A percentile compares a stretch with the other conserved stretches of the same genome.
Conservation (phyloP, 2,797 vertebrate species). For the Pangasius krempfi region DNA sequence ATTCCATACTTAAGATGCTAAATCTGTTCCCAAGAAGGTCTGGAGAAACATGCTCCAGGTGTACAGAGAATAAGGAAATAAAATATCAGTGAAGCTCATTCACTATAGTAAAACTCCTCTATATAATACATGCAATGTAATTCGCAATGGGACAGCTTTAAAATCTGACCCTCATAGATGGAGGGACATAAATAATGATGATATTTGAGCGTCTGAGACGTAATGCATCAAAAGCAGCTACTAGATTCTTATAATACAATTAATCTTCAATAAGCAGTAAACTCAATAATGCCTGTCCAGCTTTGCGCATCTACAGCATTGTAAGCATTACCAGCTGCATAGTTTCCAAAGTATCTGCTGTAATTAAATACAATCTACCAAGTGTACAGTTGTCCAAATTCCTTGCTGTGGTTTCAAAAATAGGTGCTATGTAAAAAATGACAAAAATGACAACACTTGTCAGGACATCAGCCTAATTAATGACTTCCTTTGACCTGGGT, state of each 20-base stretch:
- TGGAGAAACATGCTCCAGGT: background rate
- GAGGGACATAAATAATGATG: conserved; percentile 13
- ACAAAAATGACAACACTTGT: conserved; percentile 40
- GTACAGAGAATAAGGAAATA: background rate
- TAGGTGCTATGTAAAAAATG: conserved; percentile 16
- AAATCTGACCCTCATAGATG: background rate
- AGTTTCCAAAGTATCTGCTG: background rate
- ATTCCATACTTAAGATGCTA: background rate
- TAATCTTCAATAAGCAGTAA: conserved; percentile 12
- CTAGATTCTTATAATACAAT: background rate
- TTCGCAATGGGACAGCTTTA: background rate
- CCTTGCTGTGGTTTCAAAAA: background rate
- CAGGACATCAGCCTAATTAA: conserved; percentile 28
- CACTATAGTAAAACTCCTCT: background rate
- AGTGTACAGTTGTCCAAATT: conserved; percentile 17
- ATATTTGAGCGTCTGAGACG: conserved; percentile 7
- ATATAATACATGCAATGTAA: background rate
- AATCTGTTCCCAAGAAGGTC: background rate
- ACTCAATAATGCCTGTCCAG: background rate
- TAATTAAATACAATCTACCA: background rate
- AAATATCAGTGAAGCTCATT: background rate
- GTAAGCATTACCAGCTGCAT: background rate
- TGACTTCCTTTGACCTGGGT: conserved; percentile 42
- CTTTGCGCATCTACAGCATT: background rate
- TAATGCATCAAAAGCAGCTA: background rate